phyloP scores from a whole-genome alignment of 2,797 vertebrate genomes.

The Poecilia gillii region DNA sequence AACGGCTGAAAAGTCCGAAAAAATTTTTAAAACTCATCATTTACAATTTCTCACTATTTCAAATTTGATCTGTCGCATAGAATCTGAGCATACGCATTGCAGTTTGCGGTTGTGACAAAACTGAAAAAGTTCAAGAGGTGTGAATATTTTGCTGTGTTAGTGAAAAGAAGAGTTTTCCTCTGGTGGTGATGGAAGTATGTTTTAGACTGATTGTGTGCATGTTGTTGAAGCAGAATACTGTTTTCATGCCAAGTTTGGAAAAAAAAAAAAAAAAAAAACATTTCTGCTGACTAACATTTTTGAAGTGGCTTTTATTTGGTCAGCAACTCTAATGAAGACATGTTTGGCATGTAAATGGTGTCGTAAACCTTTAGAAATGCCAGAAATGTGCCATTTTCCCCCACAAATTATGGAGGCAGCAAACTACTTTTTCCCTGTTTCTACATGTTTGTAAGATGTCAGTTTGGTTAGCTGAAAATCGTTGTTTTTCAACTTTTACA shows the following conservation, averaged over 20 bases:
- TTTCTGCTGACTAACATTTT: conserved; percentile 7
- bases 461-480: conserved; percentile 21
- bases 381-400: background rate
- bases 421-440: background rate
- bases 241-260: conserved; percentile 21
- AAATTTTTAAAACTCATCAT: background rate
- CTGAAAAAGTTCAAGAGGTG: background rate
- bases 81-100: too few species aligned
- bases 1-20: background rate
- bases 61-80: background rate
- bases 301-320: conserved; percentile 22
- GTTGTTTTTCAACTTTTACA: conserved; percentile 33
- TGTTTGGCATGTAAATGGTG: conserved; percentile 17
- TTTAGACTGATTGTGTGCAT: conserved; percentile 52
- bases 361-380: background rate
- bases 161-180: conserved; percentile 7
- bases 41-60: background rate
- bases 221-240: conserved; percentile 34
- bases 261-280: background rate
- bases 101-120: background rate
- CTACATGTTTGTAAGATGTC: conserved; percentile 19
- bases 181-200: conserved; percentile 45
- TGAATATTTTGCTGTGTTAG: background rate
- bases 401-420: conserved; percentile 3
- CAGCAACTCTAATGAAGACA: conserved; percentile 8